These are phyloP conservation scores for Melanotus villosus DNA, from an alignment of 2,888 invertebrate species.

Conservation along the genomic window DNA sequence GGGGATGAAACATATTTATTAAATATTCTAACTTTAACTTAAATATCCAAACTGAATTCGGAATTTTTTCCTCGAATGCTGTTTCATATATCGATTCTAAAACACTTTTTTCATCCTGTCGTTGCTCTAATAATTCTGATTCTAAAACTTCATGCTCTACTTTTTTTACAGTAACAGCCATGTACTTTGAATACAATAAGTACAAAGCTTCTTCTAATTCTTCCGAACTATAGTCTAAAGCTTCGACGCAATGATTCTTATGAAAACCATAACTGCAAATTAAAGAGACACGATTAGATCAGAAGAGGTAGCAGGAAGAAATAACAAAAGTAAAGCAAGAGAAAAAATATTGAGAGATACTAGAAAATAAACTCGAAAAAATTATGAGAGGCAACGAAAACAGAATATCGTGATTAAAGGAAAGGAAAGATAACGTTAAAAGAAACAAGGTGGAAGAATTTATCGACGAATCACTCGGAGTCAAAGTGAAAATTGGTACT, in stretches of 20 bases:
- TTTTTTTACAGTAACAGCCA: constrained; percentile 67
- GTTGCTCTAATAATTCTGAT: constrained; percentile 75
- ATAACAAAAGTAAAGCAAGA: too few species aligned
- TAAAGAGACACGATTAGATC: background rate
- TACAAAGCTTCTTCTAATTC: constrained; percentile 81
- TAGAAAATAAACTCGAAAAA: too few species aligned
- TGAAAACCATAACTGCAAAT: constrained; percentile 81
- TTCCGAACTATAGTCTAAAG: constrained; percentile 76
- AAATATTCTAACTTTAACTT: constrained; percentile 79
- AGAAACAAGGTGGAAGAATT: too few species aligned
- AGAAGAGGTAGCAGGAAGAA: too few species aligned
- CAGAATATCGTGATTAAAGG: too few species aligned
- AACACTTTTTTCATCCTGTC: constrained; percentile 81
- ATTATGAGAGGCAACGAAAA: too few species aligned
- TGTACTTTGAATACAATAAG: constrained; percentile 81
- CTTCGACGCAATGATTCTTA: constrained; percentile 81
- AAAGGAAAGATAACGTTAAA: too few species aligned
- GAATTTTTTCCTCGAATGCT: constrained; percentile 78
- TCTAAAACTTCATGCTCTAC: constrained; percentile 66
- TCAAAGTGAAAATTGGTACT: too few species aligned
- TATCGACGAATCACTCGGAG: too few species aligned
- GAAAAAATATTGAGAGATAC: too few species aligned
- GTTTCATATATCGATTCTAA: constrained; percentile 84
- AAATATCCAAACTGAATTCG: constrained; percentile 79
- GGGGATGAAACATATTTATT: constrained; percentile 67